A percentile compares a stretch with the other conserved stretches of the same genome.
These are phyloP conservation scores for Urosaurus nigricauda DNA, from an alignment of 2,797 vertebrate genomes.

Conservation along the genomic window DNA sequence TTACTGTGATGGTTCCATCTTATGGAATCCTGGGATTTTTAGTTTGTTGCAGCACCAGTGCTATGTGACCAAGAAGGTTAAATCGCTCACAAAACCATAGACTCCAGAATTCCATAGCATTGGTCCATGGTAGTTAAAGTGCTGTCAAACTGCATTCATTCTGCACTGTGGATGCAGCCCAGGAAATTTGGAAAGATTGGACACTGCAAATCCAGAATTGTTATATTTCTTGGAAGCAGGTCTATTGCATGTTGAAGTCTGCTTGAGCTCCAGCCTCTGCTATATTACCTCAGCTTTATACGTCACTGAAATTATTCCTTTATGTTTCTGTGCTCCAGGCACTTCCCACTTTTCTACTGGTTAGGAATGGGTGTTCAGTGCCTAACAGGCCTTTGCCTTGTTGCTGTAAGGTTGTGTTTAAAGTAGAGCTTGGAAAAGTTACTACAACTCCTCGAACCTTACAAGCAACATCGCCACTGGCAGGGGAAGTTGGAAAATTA, in stretches of 20 bases:
- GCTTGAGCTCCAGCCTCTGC: too few relatives aligned
- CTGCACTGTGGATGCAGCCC: too few relatives aligned
- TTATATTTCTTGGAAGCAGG: not conserved
- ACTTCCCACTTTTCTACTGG: not conserved
- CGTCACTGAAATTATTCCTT: not conserved
- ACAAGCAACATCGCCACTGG: not conserved
- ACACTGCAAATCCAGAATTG: not conserved
- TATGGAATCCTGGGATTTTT: too few relatives aligned
- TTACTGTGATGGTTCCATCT: too few relatives aligned
- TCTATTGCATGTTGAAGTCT: not conserved
- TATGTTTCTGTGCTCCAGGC: not conserved
- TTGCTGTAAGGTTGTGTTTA: not conserved
- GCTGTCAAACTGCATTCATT: too few relatives aligned
- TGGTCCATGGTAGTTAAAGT: not conserved
- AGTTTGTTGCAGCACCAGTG: too few relatives aligned
- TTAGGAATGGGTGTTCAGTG: not conserved
- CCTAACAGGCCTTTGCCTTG: not conserved
- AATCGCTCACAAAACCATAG: too few relatives aligned
- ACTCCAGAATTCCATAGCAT: too few relatives aligned
- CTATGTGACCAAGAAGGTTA: too few relatives aligned
- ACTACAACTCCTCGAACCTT: not conserved
- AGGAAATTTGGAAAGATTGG: not conserved
- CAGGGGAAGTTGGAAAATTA: not conserved
- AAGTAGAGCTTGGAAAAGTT: not conserved
- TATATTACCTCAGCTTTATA: not conserved